These are phyloP conservation scores for Dendrolimus punctatus DNA, from an alignment of 1,140 invertebrate genomes.

Conservation along the genomic window DNA sequence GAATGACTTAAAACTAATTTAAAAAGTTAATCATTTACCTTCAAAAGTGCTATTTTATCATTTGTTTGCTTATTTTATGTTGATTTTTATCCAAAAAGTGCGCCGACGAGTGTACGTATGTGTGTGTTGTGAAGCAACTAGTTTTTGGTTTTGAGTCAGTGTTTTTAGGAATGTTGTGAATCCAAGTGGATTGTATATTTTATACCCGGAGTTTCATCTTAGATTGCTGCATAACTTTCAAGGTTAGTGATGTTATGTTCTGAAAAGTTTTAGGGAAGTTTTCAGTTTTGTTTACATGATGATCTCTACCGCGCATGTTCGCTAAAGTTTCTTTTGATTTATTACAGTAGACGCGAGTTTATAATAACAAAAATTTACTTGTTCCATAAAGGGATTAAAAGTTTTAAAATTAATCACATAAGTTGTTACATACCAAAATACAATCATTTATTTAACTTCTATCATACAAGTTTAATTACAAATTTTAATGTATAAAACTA, in stretches of 20 bases:
- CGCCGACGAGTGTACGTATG: slow-evolving; percentile 39
- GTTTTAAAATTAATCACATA: too few species aligned
- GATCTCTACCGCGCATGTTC: slow-evolving; percentile 57
- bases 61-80: slow-evolving; percentile 29
- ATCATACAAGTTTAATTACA: too few species aligned
- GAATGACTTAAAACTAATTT: slow-evolving; percentile 27
- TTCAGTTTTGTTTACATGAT: slow-evolving; percentile 56
- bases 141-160: slow-evolving; percentile 40
- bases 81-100: slow-evolving; percentile 60
- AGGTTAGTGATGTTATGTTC: slow-evolving; percentile 35
- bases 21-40: slow-evolving; percentile 26
- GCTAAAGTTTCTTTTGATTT: slow-evolving; percentile 32
- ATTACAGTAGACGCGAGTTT: neutral
- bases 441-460: too few species aligned
- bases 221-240: slow-evolving; percentile 23
- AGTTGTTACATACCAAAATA: too few species aligned
- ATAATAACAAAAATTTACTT: neutral
- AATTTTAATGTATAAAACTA: too few species aligned
- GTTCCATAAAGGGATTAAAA: neutral
- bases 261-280: slow-evolving; percentile 44
- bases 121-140: slow-evolving; percentile 40
- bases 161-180: slow-evolving; percentile 65
- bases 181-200: slow-evolving; percentile 52
- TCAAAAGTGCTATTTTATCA: slow-evolving; percentile 18
- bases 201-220: slow-evolving; percentile 29